Conservation (phyloP, 35 echinoderm and acorn worm species). For the Acanthaster planci region DNA sequence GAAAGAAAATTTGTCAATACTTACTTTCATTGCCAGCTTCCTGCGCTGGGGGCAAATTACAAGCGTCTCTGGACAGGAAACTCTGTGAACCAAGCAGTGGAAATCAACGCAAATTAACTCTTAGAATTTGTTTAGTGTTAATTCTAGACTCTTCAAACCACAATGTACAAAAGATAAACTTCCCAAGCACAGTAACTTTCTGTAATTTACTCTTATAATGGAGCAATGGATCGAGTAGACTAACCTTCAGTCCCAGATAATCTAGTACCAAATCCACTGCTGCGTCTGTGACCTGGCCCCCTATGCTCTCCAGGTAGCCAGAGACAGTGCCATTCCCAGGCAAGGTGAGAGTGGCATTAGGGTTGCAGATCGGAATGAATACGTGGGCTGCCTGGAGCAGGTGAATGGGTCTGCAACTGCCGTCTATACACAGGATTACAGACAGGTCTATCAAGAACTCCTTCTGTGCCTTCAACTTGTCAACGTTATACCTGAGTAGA, state of each 20-base stretch:
- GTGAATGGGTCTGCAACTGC: neutral
- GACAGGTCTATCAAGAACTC: conserved; percentile 14
- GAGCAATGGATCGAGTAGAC: neutral
- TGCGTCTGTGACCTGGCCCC: neutral
- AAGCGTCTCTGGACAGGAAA: neutral
- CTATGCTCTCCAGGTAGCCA: neutral
- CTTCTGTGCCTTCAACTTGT: conserved; percentile 12
- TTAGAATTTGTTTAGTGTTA: no score
- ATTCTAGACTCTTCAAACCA: no score
- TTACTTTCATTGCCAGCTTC: neutral
- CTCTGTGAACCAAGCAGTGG: neutral
- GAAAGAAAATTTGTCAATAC: no score
- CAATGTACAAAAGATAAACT: no score
- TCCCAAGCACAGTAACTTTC: no score
- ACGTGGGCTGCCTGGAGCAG: neutral
- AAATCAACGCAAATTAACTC: no score
- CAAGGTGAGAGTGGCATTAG: neutral
- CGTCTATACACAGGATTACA: conserved; percentile 25
- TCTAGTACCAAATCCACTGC: conserved; percentile 6
- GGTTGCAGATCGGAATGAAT: conserved; percentile 23
- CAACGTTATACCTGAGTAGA: neutral
- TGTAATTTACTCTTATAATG: no score
- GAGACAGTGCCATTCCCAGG: conserved; percentile 19
- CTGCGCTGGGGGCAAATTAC: neutral
- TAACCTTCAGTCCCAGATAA: conserved; percentile 20